A percentile compares a stretch with the other conserved stretches of the same genome.
phyloP scores from a whole-genome alignment of 1,140 invertebrate genomes.

The Drosophila kohkoa region DNA sequence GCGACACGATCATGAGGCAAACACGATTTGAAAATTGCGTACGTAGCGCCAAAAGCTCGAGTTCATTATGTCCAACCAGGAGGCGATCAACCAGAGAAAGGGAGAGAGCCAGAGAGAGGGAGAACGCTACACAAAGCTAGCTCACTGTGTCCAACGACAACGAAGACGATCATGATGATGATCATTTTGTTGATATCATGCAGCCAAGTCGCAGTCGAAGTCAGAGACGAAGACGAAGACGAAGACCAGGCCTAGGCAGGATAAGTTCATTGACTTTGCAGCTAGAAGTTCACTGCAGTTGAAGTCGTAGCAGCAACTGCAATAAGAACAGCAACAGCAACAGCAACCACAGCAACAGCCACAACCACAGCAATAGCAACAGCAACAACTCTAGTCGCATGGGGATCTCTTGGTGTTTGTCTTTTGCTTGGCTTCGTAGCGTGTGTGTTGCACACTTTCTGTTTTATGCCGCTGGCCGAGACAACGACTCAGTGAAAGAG shows the following conservation, averaged over 20 bases:
- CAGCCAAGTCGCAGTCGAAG: slow-evolving; percentile 19
- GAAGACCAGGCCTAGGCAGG: slow-evolving; percentile 48
- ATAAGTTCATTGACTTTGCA: slow-evolving; percentile 78
- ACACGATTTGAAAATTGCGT: slow-evolving; percentile 83
- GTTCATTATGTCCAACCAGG: slow-evolving; percentile 80
- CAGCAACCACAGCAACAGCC: neutral
- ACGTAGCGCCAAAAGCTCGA: slow-evolving; percentile 66
- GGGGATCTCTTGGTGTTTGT: slow-evolving; percentile 46
- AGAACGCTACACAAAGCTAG: slow-evolving; percentile 67
- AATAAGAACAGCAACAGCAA: neutral
- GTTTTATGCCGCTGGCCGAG: slow-evolving; percentile 66
- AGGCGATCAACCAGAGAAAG: slow-evolving; percentile 35
- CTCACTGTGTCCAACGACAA: slow-evolving; percentile 61
- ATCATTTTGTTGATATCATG: slow-evolving; percentile 75
- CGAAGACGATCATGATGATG: slow-evolving; percentile 59
- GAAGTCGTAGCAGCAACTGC: slow-evolving; percentile 47
- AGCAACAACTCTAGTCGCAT: neutral
- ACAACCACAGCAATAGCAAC: neutral
- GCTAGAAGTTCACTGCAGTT: slow-evolving; percentile 80
- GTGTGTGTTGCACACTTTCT: slow-evolving; percentile 81
- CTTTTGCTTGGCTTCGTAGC: slow-evolving; percentile 66
- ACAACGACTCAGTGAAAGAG: slow-evolving; percentile 1
- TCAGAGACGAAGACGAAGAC: slow-evolving; percentile 1
- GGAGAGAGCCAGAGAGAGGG: neutral
- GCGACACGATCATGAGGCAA: slow-evolving; percentile 61